Percentiles rank a stretch among this genome's conserved stretches.
Conservation (phyloP, 2,797 vertebrate species). For the Pterois miles region DNA sequence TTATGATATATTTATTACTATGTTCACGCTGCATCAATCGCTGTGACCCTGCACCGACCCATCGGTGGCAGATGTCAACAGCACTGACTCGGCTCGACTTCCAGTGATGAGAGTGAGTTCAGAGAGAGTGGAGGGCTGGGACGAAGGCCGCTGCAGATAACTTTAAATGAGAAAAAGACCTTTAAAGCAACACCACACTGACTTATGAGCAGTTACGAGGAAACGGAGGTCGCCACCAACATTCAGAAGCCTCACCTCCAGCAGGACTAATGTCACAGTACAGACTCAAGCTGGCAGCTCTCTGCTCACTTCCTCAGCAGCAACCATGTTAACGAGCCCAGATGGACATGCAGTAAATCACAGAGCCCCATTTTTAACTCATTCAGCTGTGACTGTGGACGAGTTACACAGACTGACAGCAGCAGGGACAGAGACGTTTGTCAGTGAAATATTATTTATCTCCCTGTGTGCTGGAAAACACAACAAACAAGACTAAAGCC, state of each 20-base stretch:
- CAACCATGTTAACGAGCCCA: not conserved
- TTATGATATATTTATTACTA: constrained; percentile 18
- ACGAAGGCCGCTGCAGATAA: not conserved
- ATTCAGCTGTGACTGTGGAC: not conserved
- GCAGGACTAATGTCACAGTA: not conserved
- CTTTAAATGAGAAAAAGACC: not conserved
- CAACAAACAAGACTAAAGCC: not conserved
- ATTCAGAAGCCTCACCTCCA: not conserved
- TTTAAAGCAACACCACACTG: not conserved
- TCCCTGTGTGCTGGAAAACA: not conserved
- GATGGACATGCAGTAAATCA: constrained; percentile 27
- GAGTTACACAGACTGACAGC: not conserved
- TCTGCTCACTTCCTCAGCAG: constrained; percentile 11
- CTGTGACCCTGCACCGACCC: constrained; percentile 39
- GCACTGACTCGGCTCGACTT: not conserved
- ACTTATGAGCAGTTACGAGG: not conserved
- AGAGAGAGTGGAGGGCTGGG: not conserved
- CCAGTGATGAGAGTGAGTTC: not conserved
- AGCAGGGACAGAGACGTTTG: not conserved
- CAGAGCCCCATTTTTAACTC: not conserved
- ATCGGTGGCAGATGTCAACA: constrained; percentile 11
- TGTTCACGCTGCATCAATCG: constrained; percentile 3
- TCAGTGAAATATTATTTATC: not conserved
- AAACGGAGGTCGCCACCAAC: not conserved
- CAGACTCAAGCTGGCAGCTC: not conserved